Percentiles rank a stretch among this genome's conserved stretches.
Evolutionary conservation across 2,888 invertebrate species (phyloP).

Genomic region (Melanotus villosus): DNA sequence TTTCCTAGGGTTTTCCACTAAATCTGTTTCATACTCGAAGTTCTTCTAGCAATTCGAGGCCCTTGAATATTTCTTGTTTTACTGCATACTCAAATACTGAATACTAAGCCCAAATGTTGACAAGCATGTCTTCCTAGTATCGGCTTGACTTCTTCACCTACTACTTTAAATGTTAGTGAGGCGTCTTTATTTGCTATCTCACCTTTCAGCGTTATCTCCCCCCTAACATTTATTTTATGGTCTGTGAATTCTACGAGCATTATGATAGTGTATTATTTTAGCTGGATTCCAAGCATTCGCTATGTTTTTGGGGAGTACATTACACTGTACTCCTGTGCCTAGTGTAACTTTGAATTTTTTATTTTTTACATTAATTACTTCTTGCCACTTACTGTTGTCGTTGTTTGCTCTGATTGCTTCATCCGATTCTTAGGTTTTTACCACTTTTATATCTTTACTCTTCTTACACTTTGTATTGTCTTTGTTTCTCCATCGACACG

Average conservation of each 20-base stretch:
- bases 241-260: not conserved
- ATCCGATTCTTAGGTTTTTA: not conserved
- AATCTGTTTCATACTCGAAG: too few species aligned
- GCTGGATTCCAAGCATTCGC: not conserved
- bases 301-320: not conserved
- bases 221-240: not conserved
- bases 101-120: not conserved
- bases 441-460: too few species aligned
- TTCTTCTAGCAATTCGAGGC: too few species aligned
- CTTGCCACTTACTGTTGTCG: constrained; percentile 18
- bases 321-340: constrained; percentile 27
- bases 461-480: too few species aligned
- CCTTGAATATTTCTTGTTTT: not conserved
- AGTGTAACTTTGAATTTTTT: constrained; percentile 9
- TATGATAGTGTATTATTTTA: not conserved
- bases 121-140: not conserved
- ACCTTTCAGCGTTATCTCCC: not conserved
- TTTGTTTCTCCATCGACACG: too few species aligned
- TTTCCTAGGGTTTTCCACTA: too few species aligned
- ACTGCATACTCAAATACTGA: not conserved
- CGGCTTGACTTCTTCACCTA: not conserved
- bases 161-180: not conserved
- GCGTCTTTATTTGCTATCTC: not conserved
- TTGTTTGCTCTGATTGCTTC: not conserved
- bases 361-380: constrained; percentile 11